Conservation (phyloP, 2,797 vertebrate species). For the Nothura maculosa region DNA sequence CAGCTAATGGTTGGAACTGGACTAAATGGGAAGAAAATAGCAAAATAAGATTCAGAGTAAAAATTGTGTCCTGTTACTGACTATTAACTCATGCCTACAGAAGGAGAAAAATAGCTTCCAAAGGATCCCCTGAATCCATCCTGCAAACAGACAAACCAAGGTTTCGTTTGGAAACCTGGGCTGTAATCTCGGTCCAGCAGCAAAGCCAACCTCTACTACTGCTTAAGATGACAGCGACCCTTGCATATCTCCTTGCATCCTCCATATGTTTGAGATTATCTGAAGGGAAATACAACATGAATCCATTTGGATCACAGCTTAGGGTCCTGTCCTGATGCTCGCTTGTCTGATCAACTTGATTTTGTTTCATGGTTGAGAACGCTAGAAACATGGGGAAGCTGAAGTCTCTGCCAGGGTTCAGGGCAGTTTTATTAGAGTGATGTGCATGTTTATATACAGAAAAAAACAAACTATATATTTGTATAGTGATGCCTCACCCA, state of each 20-base stretch:
- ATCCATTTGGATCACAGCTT: neutral
- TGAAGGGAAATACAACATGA: too few species aligned
- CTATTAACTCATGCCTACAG: neutral
- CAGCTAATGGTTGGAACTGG: slow-evolving; percentile 94
- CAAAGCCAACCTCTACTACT: neutral
- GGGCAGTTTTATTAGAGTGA: neutral
- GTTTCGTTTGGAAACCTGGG: neutral
- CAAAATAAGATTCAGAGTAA: neutral
- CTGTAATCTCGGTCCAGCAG: neutral
- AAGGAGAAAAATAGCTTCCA: neutral
- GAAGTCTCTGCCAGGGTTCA: neutral
- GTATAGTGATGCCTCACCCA: fast-evolving
- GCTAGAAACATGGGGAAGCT: fast-evolving
- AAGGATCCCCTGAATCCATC: neutral
- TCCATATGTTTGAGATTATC: neutral
- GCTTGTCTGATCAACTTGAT: neutral
- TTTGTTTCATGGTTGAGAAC: neutral
- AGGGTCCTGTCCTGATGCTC: neutral
- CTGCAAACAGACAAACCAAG: neutral
- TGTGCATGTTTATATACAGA: neutral
- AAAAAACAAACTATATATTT: fast-evolving
- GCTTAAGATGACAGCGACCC: neutral
- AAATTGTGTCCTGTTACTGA: neutral
- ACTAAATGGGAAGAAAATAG: slow-evolving; percentile 71
- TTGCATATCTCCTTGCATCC: too few species aligned